Base-by-base conservation (phyloP, 2,113 vertebrate species). In the Hyla sarda region DNA sequence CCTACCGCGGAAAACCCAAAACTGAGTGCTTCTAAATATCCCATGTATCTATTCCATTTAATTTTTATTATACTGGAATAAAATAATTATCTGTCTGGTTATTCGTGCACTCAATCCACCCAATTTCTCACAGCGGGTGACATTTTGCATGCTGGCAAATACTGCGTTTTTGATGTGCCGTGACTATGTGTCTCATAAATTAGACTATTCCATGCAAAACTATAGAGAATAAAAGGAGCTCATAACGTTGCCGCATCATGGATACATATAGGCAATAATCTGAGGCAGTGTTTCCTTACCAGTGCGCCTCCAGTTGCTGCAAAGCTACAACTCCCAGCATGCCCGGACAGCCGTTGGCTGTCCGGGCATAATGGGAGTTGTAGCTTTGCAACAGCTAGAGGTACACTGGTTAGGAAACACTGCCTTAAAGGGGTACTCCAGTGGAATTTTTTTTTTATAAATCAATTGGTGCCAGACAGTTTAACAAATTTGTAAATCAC, bases 81-180 rank as follows among this genome's bases (percentile, higher is more conserved):
- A 62, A 62, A 62, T 60, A 60, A 60, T 62, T 28, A 62, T 28
- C 25, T 62, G 58, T 62, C n/a, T 62, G n/a, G 58, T 25, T 62
- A 28, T 62, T 28, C n/a, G n/a, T 28, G 58, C 12, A 28, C 58
- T 28, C 58, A 62, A 28, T 28, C 25, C 58, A 28, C 58, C 58
- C 11, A 62, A 28, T n/a, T 12, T 13, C 58, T 28, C n/a, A 2
- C 25, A 28, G 58, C 58, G 25, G n/a, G 58, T 62, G 58, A 28
- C 58, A 62, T 28, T 62, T 28, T 62, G 5, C n/a, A 62, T 3
- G 11, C 25, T 62, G 58, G n/a, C 58, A 13, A 25, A 62, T 62
- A 19, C n/a, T 3, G 10, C n/a, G 25, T 25, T 62, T n/a, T 62
- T 28, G 58, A 62, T 62, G 58, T 62, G 58, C 58, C 58, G 28